A percentile compares a stretch with the other conserved stretches of the same genome.
Conservation (phyloP, 2,113 vertebrate genomes). For the Leucoraja erinaceus region DNA sequence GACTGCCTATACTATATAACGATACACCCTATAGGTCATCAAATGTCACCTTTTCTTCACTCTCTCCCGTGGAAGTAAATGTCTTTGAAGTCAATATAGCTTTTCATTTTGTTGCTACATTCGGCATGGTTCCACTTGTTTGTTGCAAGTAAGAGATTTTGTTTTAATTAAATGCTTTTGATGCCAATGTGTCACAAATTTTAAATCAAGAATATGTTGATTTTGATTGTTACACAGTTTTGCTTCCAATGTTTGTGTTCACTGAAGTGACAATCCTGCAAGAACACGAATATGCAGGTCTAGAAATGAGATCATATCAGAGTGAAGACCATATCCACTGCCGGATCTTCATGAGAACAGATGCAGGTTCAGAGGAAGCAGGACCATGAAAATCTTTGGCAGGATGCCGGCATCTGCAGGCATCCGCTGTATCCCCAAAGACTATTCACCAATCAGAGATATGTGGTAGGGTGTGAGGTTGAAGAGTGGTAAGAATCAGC, state of each 20-base stretch:
- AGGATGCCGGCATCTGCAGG: no score
- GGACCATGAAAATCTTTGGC: no score
- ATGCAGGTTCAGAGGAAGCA: neutral
- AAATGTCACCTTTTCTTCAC: neutral
- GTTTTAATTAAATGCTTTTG: neutral
- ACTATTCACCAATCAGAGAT: neutral
- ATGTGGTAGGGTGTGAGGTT: no score
- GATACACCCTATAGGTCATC: neutral
- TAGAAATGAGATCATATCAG: neutral
- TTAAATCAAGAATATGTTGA: neutral
- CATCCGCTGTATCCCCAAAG: neutral
- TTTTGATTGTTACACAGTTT: neutral
- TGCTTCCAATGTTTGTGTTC: neutral
- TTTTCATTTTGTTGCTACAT: neutral
- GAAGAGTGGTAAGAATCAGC: no score
- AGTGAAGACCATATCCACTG: neutral
- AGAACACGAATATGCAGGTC: neutral
- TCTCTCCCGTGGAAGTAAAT: neutral
- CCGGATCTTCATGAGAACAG: neutral
- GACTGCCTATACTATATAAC: neutral
- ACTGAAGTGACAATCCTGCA: neutral
- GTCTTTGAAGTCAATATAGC: neutral
- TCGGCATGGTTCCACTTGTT: neutral
- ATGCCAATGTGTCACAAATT: neutral
- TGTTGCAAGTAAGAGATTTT: neutral